Base-by-base conservation (phyloP, 1,140 invertebrate genomes). In the Caenorhabditis inopinata region DNA sequence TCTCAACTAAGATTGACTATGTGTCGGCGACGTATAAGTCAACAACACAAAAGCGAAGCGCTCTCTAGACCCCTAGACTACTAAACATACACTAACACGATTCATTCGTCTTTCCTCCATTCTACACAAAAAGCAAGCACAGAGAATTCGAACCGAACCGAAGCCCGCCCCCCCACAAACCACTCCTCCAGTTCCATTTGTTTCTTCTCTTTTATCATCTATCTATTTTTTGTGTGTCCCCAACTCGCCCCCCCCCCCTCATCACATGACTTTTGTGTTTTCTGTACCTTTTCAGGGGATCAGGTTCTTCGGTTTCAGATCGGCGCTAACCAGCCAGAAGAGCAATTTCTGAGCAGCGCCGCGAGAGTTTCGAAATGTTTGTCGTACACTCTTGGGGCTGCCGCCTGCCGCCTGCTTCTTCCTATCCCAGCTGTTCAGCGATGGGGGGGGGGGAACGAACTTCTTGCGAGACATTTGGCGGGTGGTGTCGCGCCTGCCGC, bases 61-160 rank as follows among this genome's bases (percentile, higher is more conserved):
- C n/a, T n/a, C n/a, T n/a, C n/a, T n/a, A n/a, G n/a, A 68, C 32
- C 32, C 51, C 25, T 58, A 68, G 58, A 68, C 58, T 32, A 68
- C 58, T 68, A 68, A 32, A 68, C 58, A 68, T 21, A 38, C n/a
- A 68, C 51, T 32, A 16, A 68, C 25, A 68, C 25, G n/a, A 11
- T 38, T 18, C 5, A 4, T 38, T n/a, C 18, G 14, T 68, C 23
- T 68, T 68, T 38, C 58, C n/a, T n/a, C n/a, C n/a, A n/a, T n/a
- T n/a, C n/a, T n/a, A n/a, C n/a, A n/a, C n/a, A n/a, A 68, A 68
- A 68, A 68, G 58, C 58, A 68, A 38, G 29, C 58, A 68, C n/a
- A 38, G 18, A 38, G 58, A 16, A 38, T 38, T 38, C n/a, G n/a
- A n/a, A n/a, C 32, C 58, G 58, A 68, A 68, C 32, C 32, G 6